Evolutionary conservation across 2,888 invertebrate species (phyloP).

Genomic region (Harpagoxenus sublaevis): DNA sequence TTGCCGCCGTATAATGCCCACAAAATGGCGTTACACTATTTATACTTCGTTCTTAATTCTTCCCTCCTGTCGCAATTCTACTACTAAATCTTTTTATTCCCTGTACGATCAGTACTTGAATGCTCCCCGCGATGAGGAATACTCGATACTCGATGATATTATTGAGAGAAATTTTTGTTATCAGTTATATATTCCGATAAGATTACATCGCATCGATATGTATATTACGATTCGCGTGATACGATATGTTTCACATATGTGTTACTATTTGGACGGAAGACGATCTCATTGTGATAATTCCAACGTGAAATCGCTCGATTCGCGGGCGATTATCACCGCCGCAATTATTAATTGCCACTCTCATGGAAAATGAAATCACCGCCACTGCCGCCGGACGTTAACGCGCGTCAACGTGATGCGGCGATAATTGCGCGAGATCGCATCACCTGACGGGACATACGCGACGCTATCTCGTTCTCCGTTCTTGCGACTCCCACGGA

Average conservation of each 20-base stretch:
- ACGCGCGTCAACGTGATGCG: constrained; percentile 42
- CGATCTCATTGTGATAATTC: not conserved
- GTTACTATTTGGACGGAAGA: not conserved
- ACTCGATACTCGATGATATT: not conserved
- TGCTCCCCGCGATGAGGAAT: not conserved
- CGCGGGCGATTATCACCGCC: constrained; percentile 22
- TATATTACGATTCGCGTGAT: not conserved
- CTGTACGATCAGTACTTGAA: not conserved
- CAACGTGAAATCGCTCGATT: constrained; percentile 54
- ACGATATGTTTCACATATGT: not conserved
- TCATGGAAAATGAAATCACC: constrained; percentile 74
- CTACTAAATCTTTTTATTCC: not conserved
- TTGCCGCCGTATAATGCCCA: constrained; percentile 12
- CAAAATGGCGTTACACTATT: not conserved
- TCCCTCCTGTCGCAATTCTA: not conserved
- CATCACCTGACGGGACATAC: constrained; percentile 45
- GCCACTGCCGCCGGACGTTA: constrained; percentile 7
- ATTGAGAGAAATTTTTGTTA: not conserved
- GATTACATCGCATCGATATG: not conserved
- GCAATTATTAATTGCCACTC: constrained; percentile 67
- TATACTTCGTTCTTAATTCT: constrained; percentile 17
- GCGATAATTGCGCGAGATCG: constrained; percentile 66
- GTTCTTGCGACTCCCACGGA: constrained; percentile 32
- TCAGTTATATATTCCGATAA: not conserved
- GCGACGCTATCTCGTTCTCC: constrained; percentile 34